Base-by-base conservation (phyloP, 2,797 vertebrate genomes). In the Urocyon cinereoargenteus region DNA sequence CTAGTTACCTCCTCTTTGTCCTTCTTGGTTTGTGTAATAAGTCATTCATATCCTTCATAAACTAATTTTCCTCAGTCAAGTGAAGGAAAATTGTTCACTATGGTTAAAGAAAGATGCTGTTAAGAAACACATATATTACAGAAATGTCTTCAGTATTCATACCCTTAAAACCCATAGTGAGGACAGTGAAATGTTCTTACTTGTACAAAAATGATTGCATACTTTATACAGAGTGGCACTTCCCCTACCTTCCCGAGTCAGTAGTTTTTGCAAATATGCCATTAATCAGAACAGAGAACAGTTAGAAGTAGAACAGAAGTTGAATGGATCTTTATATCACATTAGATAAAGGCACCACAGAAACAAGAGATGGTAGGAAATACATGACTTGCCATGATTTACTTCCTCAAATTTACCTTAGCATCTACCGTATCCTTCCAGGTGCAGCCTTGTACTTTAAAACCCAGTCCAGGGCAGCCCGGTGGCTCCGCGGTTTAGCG, bases 101-200 rank as follows among this genome's bases (percentile, higher is more conserved):
- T 31, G 19, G 82, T 59, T 82, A 64, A 9, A 97, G 24, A 87
- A 26, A 79, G 64, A 95, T 93, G 83, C 14, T 70, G 21, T 68
- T 95, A 91, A 96, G 84, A 97, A 91, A 86, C 12, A 88, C 57
- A 84, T 96, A 79, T 40, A 86, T 95, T 96, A 85, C 24, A 70
- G 11, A 86, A 86, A 77, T 77, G 36, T 72, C 75, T 95, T 95
- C 24, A 36, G 40, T 59, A 57, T 97, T 91, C 73, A 87, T 55
- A 93, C 11, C 19, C 59, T 93, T 81, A 95, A 90, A 95, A 73
- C 18, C 19, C 12, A n/a, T 31, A n/a, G 51, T 45, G 24, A 90
- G 55, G 13, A 95, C 21, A 79, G 36, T 82, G 51, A 93, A 97
- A 94, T 90, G n/a, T 28, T 97, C 34, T 62, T 36, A n/a, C 86